Percentiles rank a stretch among this genome's conserved stretches.
These are phyloP conservation scores for Lypha dubia DNA, from an alignment of 2,888 invertebrate genomes.

Conservation along the genomic window DNA sequence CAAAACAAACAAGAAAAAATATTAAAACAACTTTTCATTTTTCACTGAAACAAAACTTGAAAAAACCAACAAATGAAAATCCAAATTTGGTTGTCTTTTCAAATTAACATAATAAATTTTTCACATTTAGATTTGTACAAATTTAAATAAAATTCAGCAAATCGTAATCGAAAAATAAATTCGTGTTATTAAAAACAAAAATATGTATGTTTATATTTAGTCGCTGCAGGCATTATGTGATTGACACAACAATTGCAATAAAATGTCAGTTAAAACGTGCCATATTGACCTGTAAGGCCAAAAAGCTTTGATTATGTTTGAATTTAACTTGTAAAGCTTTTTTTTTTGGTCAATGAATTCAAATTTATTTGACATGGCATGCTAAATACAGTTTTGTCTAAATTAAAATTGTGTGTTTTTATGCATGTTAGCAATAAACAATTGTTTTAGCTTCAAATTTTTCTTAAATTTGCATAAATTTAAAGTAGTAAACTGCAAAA, in stretches of 20 bases:
- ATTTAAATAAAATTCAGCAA: conserved; percentile 18
- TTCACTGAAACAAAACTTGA: neutral
- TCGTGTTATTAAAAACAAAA: neutral
- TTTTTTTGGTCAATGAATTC: conserved; percentile 16
- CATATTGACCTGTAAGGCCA: conserved; percentile 48
- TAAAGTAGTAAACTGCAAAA: neutral
- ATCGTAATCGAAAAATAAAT: neutral
- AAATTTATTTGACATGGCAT: conserved; percentile 36
- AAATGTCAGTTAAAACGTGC: conserved; percentile 64
- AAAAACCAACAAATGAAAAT: neutral
- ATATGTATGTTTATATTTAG: neutral
- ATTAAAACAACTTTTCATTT: neutral
- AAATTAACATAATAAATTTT: neutral
- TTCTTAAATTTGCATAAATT: no score
- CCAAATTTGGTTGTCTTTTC: conserved; percentile 33
- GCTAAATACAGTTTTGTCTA: conserved; percentile 6
- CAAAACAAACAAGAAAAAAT: neutral
- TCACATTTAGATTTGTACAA: conserved; percentile 5
- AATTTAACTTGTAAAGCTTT: conserved; percentile 7
- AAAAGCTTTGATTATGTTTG: conserved; percentile 19
- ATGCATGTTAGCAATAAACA: neutral
- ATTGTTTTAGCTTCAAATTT: neutral
- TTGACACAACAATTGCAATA: conserved; percentile 69
- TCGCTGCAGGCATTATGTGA: conserved; percentile 28
- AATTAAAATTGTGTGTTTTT: conserved; percentile 12